Conservation (phyloP, 2,888 invertebrate genomes). For the Chironomus riparius region DNA sequence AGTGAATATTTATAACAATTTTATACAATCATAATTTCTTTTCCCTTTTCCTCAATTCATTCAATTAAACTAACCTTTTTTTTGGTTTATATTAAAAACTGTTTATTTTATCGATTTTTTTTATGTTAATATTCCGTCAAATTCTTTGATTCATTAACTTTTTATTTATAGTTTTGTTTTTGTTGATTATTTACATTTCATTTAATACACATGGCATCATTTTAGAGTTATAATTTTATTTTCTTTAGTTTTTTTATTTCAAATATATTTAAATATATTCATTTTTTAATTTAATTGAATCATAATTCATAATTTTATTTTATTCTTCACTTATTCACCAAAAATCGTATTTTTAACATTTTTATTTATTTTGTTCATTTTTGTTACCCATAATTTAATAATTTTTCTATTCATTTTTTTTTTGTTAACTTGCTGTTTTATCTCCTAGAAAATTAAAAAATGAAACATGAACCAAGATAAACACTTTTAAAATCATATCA, state of each 20-base stretch:
- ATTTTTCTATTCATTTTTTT: background rate
- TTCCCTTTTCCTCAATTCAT: background rate
- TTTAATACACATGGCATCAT: background rate
- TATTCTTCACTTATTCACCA: background rate
- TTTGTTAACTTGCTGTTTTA: slow-evolving; percentile 25
- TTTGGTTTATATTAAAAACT: too few relatives aligned
- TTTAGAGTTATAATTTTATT: too few relatives aligned
- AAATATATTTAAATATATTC: background rate
- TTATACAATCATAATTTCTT: background rate
- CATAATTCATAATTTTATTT: background rate
- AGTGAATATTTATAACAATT: too few relatives aligned
- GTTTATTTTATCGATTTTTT: too few relatives aligned
- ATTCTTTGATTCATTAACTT: background rate
- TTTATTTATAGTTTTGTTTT: background rate
- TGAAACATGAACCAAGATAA: background rate
- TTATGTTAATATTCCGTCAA: background rate
- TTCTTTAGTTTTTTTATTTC: background rate
- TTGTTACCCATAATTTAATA: slow-evolving; percentile 2
- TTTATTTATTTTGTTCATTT: background rate
- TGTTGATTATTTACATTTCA: background rate
- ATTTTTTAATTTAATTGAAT: background rate
- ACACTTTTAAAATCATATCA: too few relatives aligned
- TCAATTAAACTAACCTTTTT: too few relatives aligned
- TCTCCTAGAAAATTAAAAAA: background rate
- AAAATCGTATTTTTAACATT: background rate